phyloP scores from a whole-genome alignment of 2,113 vertebrate species.

The Cyprinodon brontotheroides region DNA sequence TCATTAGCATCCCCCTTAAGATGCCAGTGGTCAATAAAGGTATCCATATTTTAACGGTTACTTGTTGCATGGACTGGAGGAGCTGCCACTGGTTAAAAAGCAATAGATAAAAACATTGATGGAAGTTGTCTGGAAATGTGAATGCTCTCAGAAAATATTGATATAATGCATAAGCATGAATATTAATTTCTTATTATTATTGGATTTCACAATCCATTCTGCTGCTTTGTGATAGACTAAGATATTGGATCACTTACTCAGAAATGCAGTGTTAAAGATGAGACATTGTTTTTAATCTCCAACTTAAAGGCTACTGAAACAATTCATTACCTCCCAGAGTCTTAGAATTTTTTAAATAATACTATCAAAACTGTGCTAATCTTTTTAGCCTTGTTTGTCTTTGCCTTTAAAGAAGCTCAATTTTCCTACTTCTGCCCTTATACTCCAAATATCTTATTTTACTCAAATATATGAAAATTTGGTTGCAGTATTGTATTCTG shows the following conservation, averaged over 20 bases:
- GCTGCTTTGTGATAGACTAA: not conserved
- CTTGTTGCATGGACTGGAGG: not conserved
- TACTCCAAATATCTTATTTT: not conserved
- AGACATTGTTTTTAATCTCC: too few relatives aligned
- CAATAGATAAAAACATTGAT: not conserved
- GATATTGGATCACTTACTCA: not conserved
- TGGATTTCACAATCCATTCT: not conserved
- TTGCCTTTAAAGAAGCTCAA: not conserved
- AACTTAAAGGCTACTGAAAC: not conserved
- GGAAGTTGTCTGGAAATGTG: not conserved
- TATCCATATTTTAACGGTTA: constrained; percentile 48
- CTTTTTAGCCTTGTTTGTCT: not conserved
- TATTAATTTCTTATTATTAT: not conserved
- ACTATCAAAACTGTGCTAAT: not conserved
- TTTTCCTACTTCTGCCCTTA: not conserved
- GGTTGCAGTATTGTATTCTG: not conserved
- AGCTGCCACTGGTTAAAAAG: not conserved
- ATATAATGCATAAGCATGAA: constrained; percentile 13
- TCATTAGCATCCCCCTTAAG: constrained; percentile 95
- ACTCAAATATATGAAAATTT: not conserved
- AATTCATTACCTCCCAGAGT: not conserved
- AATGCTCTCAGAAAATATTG: not conserved
- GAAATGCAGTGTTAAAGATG: not conserved
- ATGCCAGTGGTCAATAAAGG: constrained; percentile 93
- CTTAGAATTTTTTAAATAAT: not conserved